Percentiles rank a stretch among this genome's conserved stretches.
Conservation (phyloP, 1,140 invertebrate genomes). For the Drosophila hydei region DNA sequence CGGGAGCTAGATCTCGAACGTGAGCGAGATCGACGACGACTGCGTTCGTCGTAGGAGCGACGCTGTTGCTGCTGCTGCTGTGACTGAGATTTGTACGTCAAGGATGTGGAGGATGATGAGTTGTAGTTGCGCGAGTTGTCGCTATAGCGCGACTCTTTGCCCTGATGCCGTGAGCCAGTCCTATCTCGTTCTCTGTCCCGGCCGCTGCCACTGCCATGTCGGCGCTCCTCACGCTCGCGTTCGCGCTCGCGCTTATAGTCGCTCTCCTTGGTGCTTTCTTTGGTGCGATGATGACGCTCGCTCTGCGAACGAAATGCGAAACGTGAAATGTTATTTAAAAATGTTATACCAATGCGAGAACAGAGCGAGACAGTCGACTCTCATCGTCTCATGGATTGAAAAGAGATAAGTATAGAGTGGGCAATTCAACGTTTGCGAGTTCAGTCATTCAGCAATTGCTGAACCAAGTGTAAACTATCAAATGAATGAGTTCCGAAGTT, state of each 20-base stretch:
- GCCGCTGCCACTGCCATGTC: slow-evolving; percentile 29
- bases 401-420: not conserved
- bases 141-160: slow-evolving; percentile 52
- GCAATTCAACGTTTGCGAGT: not conserved
- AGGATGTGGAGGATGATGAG: slow-evolving; percentile 33
- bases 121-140: slow-evolving; percentile 47
- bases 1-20: slow-evolving; percentile 51
- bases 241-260: slow-evolving; percentile 59
- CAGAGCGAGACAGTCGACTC: not conserved
- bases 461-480: too few relatives aligned
- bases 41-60: slow-evolving; percentile 56
- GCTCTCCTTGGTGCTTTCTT: slow-evolving; percentile 60
- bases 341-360: not conserved
- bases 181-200: slow-evolving; percentile 44
- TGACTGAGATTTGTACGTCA: slow-evolving; percentile 46
- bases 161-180: slow-evolving; percentile 30
- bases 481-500: too few relatives aligned
- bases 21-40: slow-evolving; percentile 48
- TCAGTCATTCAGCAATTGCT: too few relatives aligned
- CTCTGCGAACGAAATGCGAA: slow-evolving; percentile 11
- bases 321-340: not conserved
- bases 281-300: slow-evolving; percentile 48
- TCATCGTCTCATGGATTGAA: not conserved
- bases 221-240: slow-evolving; percentile 34
- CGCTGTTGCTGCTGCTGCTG: slow-evolving; percentile 31